Conservation (phyloP, 2,113 vertebrate species). For the Gobius niger region DNA sequence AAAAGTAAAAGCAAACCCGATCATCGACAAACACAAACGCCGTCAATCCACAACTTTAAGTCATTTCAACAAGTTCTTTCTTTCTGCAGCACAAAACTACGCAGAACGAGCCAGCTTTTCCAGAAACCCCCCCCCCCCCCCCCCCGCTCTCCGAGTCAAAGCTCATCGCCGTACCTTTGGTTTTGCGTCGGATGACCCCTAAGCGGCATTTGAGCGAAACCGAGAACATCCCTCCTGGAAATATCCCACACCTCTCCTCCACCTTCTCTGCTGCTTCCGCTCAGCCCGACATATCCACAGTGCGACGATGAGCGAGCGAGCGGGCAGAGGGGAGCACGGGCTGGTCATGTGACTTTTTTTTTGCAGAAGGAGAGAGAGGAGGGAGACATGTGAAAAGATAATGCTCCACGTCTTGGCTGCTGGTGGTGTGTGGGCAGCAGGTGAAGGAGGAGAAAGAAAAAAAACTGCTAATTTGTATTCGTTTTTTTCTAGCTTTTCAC, state of each 20-base stretch:
- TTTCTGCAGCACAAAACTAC: no score
- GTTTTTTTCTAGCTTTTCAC: background rate
- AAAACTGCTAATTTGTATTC: background rate
- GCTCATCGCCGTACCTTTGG: constrained; percentile 79
- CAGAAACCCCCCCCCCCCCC: no score
- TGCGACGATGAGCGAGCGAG: constrained; percentile 35
- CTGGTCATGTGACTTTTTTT: constrained; percentile 75
- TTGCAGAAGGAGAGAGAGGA: constrained; percentile 20
- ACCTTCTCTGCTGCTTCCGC: constrained; percentile 45
- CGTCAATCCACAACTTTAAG: no score
- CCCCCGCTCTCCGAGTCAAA: background rate
- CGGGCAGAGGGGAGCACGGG: constrained; percentile 45
- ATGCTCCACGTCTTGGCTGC: background rate
- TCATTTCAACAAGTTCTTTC: no score
- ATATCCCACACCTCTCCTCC: constrained; percentile 28
- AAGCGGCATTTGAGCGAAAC: constrained; percentile 90
- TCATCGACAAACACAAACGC: no score
- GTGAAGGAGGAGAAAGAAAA: background rate
- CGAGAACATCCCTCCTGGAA: constrained; percentile 80
- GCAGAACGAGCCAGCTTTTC: no score
- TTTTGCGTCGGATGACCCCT: constrained; percentile 85
- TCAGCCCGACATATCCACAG: constrained; percentile 64
- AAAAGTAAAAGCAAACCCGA: no score
- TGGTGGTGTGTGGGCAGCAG: background rate
- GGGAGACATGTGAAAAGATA: constrained; percentile 16